Evolutionary conservation across 2,113 vertebrate species (phyloP).

Genomic region (Cricetomys ansorgei): DNA sequence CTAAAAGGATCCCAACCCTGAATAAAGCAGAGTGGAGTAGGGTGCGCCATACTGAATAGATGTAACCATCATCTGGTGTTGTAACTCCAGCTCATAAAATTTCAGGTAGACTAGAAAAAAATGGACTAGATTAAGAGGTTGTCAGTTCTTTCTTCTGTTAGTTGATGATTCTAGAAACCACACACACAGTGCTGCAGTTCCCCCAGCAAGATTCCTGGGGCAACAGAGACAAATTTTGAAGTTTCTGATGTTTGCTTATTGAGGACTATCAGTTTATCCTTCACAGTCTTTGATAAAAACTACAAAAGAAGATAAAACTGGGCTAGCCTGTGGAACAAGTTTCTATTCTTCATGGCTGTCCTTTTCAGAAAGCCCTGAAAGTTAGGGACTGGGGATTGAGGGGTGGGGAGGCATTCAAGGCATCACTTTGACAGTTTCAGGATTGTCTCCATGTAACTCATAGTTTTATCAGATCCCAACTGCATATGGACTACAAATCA

Average conservation of each 20-base stretch:
- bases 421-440: background rate
- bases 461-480: background rate
- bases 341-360: background rate
- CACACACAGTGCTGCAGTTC: background rate
- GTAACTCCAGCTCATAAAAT: background rate
- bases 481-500: background rate
- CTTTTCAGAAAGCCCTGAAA: background rate
- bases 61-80: background rate
- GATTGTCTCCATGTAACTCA: too few relatives aligned
- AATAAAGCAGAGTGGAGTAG: background rate
- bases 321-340: background rate
- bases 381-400: background rate
- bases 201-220: background rate
- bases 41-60: background rate
- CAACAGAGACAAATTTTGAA: background rate
- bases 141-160: background rate
- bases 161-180: background rate
- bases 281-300: background rate
- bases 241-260: background rate
- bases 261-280: background rate
- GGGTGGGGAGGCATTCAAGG: background rate
- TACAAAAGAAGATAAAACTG: background rate
- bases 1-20: constrained; percentile 38
- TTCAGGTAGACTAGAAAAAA: background rate
- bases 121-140: background rate